Conservation (phyloP, 2,113 vertebrate species). For the Erythrocebus patas region DNA sequence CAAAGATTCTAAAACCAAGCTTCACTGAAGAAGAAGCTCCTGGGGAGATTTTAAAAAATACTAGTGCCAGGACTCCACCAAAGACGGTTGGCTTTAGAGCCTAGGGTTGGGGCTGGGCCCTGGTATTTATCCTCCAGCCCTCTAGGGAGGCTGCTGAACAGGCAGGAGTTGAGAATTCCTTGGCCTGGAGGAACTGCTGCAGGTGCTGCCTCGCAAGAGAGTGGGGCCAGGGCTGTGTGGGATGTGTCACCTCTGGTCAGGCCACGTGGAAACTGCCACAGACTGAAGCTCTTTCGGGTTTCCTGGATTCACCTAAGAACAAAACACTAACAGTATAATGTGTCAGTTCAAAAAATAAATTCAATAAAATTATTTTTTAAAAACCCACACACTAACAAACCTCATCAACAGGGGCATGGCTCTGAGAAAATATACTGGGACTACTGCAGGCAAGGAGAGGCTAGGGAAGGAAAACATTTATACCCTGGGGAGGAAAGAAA, state of each 20-base stretch:
- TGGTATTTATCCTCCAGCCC: neutral
- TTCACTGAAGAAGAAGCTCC: no score
- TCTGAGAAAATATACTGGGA: no score
- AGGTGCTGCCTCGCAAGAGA: no score
- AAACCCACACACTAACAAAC: no score
- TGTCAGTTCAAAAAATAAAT: no score
- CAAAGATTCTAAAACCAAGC: neutral
- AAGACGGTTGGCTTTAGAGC: neutral
- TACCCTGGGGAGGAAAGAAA: no score
- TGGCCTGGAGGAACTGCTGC: neutral
- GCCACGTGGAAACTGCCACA: neutral
- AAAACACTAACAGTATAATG: neutral
- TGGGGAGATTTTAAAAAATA: neutral
- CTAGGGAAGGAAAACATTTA: no score
- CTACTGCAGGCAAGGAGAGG: no score
- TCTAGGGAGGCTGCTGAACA: no score
- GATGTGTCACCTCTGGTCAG: neutral
- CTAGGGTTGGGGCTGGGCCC: neutral
- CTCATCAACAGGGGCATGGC: no score
- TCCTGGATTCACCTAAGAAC: neutral
- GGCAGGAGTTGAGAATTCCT: neutral
- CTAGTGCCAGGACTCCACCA: accelerated
- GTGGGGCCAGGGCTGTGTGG: neutral
- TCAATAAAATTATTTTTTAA: no score
- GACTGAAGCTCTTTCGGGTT: no score